Conservation (phyloP, 2,888 invertebrate genomes). For the Zaprionus obscuricornis region DNA sequence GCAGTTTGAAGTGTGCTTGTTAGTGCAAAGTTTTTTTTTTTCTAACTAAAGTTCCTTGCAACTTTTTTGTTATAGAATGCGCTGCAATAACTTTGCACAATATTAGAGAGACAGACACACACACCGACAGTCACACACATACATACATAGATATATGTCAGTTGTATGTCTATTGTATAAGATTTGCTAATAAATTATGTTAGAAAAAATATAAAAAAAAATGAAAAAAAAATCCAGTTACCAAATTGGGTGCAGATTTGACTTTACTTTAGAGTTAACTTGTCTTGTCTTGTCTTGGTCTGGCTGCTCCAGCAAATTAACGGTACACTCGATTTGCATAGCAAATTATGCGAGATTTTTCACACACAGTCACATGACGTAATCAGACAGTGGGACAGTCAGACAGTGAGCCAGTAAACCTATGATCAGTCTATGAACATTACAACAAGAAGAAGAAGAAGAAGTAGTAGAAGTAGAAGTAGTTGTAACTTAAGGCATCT, state of each 20-base stretch:
- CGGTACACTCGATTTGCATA: conserved; percentile 77
- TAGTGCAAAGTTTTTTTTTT: conserved; percentile 64
- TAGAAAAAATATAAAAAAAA: conserved; percentile 27
- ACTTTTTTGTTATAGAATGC: conserved; percentile 37
- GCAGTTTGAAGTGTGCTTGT: conserved; percentile 61
- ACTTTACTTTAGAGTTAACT: conserved; percentile 1
- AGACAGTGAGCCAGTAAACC: neutral
- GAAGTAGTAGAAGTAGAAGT: too few species aligned
- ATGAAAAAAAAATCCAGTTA: conserved; percentile 69
- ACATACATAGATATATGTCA: conserved; percentile 24
- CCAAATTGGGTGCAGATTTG: conserved; percentile 73
- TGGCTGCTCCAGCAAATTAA: conserved; percentile 66
- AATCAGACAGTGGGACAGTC: conserved; percentile 34
- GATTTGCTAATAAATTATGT: conserved; percentile 68
- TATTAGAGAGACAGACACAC: too few species aligned
- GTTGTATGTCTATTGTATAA: conserved; percentile 14
- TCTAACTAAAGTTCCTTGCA: conserved; percentile 63
- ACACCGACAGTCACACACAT: neutral
- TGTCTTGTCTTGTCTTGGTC: conserved; percentile 10
- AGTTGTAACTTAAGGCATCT: too few species aligned
- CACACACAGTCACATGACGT: conserved; percentile 61
- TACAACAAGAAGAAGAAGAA: conserved; percentile 21
- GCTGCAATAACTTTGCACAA: too few species aligned
- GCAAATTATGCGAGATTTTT: conserved; percentile 78
- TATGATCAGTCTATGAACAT: conserved; percentile 21